Conservation (phyloP, 1,140 invertebrate genomes). For the Drosophila willistoni region DNA sequence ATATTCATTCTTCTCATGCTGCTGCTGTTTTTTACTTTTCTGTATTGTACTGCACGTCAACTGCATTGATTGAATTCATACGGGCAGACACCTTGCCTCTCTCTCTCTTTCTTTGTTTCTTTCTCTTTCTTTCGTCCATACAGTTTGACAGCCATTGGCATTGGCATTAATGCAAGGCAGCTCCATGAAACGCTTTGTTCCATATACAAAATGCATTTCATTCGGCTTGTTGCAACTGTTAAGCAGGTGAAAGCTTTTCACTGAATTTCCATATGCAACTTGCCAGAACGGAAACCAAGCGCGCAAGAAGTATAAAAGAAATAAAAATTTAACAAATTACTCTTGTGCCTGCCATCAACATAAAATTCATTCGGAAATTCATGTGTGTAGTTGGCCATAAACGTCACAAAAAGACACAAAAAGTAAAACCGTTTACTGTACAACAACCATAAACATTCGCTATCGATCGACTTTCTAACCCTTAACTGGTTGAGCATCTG, state of each 20-base stretch:
- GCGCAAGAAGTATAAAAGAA: too few relatives aligned
- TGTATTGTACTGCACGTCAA: conserved; percentile 19
- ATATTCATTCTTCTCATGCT: neutral
- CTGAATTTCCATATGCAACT: too few relatives aligned
- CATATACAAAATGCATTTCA: conserved; percentile 21
- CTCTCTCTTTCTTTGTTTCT: too few relatives aligned
- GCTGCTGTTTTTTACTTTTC: neutral
- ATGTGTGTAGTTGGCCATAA: too few relatives aligned
- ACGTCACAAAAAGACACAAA: too few relatives aligned
- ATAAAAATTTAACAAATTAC: neutral
- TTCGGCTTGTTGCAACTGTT: neutral
- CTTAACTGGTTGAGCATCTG: too few relatives aligned
- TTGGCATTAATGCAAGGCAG: conserved; percentile 4
- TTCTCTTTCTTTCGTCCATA: neutral
- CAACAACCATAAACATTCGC: too few relatives aligned
- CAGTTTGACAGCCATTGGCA: conserved; percentile 15
- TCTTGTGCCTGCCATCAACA: neutral
- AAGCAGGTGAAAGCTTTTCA: neutral
- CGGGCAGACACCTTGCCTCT: neutral
- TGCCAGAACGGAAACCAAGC: too few relatives aligned
- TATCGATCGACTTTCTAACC: too few relatives aligned
- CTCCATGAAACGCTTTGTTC: conserved; percentile 6
- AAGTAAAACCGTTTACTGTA: too few relatives aligned
- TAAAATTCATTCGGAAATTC: too few relatives aligned
- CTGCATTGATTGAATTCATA: conserved; percentile 37